Base-by-base conservation (phyloP, 2,888 invertebrate genomes). In the Caenorhabditis zanzibari region DNA sequence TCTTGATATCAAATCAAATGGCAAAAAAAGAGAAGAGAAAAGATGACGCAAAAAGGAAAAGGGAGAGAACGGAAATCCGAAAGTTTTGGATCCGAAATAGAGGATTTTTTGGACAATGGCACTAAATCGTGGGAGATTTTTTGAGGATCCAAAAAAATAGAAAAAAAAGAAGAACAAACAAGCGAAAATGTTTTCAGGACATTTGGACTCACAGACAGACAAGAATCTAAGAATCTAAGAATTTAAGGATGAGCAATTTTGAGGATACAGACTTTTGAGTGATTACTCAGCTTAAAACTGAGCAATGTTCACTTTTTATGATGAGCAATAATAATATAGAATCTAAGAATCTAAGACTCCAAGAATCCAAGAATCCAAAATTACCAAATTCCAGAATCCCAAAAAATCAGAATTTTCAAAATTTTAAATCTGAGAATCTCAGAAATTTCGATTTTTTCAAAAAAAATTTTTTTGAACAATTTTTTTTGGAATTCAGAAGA, bases 41-140 rank as follows among this genome's bases (percentile, higher is more conserved):
- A n/a, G 59, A 59, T 69, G 77, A 61, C 52, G 52, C 52, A 61
- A 41, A 22, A 52, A 41, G 58, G 12, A 19, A 49, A 61, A 28
- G 28, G 47, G 6, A 19, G 47, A 63, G 63, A 76, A 76, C 59
- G 68, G 68, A 76, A 49, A 75, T 47, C 58, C 47, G n/a, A 24
- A 68, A 28, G n/a, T 32, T 38, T 24, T 47, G 47, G 32, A 14
- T 35, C 32, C 58, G 32, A 24, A 35, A 58, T 10, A 38, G 38
- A 38, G 5, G 9, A 6, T 58, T 35, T 32, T 35, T 35, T 12
- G 49, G 24, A 74, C 74, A 74, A 74, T 74, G 74, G 74, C 54
- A 74, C 74, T 74, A 74, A 74, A 74, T 74, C 74, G 74, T 74
- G 74, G 74, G 74, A 74, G 64, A 61, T 3, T 12, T 19, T 9